phyloP scores from a whole-genome alignment of 2,797 vertebrate species.

The Lepus oiostolus region DNA sequence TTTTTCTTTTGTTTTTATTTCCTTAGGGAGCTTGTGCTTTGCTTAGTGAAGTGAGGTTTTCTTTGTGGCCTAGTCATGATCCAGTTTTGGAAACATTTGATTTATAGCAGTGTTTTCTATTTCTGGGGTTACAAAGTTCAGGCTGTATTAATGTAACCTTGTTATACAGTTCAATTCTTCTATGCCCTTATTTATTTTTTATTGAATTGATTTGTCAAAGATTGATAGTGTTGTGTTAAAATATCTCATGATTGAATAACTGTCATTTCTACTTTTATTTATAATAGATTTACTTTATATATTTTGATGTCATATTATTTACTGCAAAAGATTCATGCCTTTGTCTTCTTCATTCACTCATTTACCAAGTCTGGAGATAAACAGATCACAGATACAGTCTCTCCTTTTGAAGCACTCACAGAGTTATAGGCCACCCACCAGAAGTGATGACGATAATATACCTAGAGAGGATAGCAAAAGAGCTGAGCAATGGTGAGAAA shows the following conservation, averaged over 20 bases:
- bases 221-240: constrained; percentile 79
- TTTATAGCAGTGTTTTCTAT: constrained; percentile 74
- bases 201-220: constrained; percentile 79
- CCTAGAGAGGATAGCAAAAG: neutral
- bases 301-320: constrained; percentile 68
- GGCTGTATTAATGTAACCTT: constrained; percentile 72
- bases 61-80: constrained; percentile 64
- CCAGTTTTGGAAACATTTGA: constrained; percentile 72
- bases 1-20: constrained; percentile 38
- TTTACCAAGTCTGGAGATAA: constrained; percentile 50
- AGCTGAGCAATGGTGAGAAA: neutral
- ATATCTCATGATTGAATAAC: constrained; percentile 67
- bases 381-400: neutral
- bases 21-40: constrained; percentile 24
- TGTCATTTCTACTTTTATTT: constrained; percentile 74
- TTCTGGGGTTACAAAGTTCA: constrained; percentile 79
- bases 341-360: constrained; percentile 52
- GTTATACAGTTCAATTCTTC: constrained; percentile 77
- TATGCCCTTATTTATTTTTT: constrained; percentile 76
- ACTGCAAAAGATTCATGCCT: constrained; percentile 47
- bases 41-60: constrained; percentile 30
- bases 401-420: neutral
- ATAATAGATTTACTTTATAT: constrained; percentile 64
- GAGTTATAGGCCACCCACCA: neutral
- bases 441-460: neutral